Conservation (phyloP, 2,113 vertebrate species). For the Neoarius graeffei region DNA sequence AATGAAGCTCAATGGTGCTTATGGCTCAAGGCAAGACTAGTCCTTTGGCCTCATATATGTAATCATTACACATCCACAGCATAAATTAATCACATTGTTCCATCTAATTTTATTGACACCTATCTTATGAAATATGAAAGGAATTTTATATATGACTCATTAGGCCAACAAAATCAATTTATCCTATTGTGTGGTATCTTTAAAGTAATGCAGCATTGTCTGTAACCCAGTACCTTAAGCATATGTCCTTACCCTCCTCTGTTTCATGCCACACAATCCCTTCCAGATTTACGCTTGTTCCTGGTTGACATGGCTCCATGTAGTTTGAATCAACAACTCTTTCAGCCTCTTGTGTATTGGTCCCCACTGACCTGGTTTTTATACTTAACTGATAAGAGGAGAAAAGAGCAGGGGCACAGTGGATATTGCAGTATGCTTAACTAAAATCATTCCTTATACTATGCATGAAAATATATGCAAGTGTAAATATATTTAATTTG, state of each 20-base stretch:
- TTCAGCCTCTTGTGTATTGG: slow-evolving; percentile 86
- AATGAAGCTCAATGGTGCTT: slow-evolving; percentile 30
- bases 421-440: slow-evolving; percentile 1
- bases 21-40: slow-evolving; percentile 31
- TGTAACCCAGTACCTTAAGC: neutral
- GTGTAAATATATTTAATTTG: neutral
- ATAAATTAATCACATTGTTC: neutral
- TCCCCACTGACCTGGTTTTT: slow-evolving; percentile 86
- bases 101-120: neutral
- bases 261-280: slow-evolving; percentile 93
- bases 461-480: neutral
- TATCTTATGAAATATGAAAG: neutral
- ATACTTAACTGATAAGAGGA: slow-evolving; percentile 82
- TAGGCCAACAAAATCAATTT: neutral
- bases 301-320: slow-evolving; percentile 88
- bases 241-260: slow-evolving; percentile 81
- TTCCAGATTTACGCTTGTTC: slow-evolving; percentile 90
- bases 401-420: slow-evolving; percentile 2
- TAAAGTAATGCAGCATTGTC: neutral
- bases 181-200: neutral
- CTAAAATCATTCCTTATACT: neutral
- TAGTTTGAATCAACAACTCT: slow-evolving; percentile 84
- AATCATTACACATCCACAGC: slow-evolving; percentile 2
- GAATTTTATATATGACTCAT: neutral
- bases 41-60: slow-evolving; percentile 5